Base-by-base conservation (phyloP, 1,140 invertebrate species). In the Akabosia matsudoensis region DNA sequence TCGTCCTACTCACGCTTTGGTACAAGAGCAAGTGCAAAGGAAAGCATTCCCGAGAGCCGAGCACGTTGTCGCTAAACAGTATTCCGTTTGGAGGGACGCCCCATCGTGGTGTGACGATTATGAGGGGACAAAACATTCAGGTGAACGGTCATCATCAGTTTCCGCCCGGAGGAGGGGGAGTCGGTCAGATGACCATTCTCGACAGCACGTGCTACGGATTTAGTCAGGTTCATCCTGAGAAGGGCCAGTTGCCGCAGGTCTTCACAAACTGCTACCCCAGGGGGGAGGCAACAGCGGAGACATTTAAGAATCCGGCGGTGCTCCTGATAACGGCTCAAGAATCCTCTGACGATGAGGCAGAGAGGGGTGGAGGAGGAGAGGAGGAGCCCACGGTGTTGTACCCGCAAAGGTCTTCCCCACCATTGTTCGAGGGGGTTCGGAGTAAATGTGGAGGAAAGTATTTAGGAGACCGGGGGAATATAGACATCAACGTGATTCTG, bases 1-100 rank as follows among this genome's bases (percentile, higher is more conserved):
- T 95, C 78, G 94, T 95, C 90, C 92, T 94, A 16, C 89, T 95
- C 82, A 87, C 93, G 77, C 91, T 96, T 74, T 88, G 95, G 52
- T 95, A 94, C 86, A 96, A 96, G 85, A 93, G 91, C 84, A 88
- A 87, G 82, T 88, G 88, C 81, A 88, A 88, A 74, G 84, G 82
- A 79, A 85, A 87, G 77, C 85, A 74, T 14, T 80, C 78, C 0
- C 52, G 74, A 37, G 45, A 31, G 1, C 37, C 74, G 16, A 67
- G 77, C 10, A 78, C 86, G 67, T 81, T 86, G 37, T 92, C 84
- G 88, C 89, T 79, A 87, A 89, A 80, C 85, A 56, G 22, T 30
- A 67, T 86, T 77, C 88, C 87, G 34, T 86, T 87, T 33, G 85
- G 85, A 83, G 84, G 79, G 64, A 28, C 56, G 37, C 26, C 2